A percentile compares a stretch with the other conserved stretches of the same genome.
Evolutionary conservation across 2,113 vertebrate genomes (phyloP).

Genomic region (Crocuta crocuta): DNA sequence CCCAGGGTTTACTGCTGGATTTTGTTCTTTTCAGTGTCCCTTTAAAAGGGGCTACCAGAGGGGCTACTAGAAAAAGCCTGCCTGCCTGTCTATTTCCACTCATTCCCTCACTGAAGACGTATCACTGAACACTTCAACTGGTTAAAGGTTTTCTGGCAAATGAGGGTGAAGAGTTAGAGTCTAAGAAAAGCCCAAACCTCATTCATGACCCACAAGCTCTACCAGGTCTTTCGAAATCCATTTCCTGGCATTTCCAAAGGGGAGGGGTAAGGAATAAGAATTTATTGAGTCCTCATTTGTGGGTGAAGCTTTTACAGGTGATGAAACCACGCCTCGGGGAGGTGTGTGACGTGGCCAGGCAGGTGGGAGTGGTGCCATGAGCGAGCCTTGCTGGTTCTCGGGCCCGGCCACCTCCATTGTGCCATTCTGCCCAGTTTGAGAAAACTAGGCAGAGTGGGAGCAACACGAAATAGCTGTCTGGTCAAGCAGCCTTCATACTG

Average conservation of each 20-base stretch:
- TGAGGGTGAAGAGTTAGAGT: background rate
- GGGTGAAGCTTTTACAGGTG: background rate
- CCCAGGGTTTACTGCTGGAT: background rate
- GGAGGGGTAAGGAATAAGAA: background rate
- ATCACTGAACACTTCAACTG: background rate
- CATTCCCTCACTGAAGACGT: background rate
- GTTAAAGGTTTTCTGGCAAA: background rate
- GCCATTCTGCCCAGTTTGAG: background rate
- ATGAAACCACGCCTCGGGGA: background rate
- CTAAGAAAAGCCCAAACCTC: background rate
- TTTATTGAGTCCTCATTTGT: background rate
- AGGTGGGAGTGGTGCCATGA: fast-evolving
- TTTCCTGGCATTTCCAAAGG: background rate
- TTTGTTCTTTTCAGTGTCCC: background rate
- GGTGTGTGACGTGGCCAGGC: background rate
- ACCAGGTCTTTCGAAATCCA: background rate
- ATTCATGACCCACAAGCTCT: background rate
- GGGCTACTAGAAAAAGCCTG: background rate
- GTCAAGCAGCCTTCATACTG: background rate
- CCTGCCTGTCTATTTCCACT: background rate
- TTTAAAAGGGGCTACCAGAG: background rate
- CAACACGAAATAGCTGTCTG: background rate
- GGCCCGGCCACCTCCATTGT: background rate
- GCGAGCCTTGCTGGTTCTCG: background rate
- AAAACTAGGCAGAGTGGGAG: background rate